Base-by-base conservation (phyloP, 1,140 invertebrate species). In the Sarcophaga bullata region DNA sequence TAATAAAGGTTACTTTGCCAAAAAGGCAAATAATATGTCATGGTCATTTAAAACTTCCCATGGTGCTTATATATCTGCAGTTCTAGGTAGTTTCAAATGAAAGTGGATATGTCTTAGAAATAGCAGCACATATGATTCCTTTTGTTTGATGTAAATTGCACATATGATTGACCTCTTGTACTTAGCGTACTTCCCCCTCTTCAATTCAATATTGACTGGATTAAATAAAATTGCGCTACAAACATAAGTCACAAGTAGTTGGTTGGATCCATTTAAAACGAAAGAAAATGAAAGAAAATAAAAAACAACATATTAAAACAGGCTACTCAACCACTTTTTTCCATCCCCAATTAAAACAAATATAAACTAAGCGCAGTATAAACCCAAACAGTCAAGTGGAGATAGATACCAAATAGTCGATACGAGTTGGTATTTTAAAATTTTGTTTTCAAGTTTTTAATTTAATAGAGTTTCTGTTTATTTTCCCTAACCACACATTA, bases 181-280 rank as follows among this genome's bases (percentile, higher is more conserved):
- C 19, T 8, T 19, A n/a, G 62, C 0, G 0, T 25, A 7, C 62
- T 68, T 68, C 62, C 62, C 17, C 8, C 17, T n/a, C 54, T 68
- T 68, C 7, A 68, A n/a, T 17, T n/a, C 19, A 68, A 68, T 68
- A 68, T 68, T 68, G 62, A 68, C 19, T 68, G 17, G 62, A 68
- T 68, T 68, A 37, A 37, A 37, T 68, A 9, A 68, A 68, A 68
- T 6, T 58, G 54, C 54, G n/a, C 17, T 10, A 9, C 17, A 68
- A 68, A 68, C 25, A 37, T 37, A 68, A 68, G 62, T 68, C 25
- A 37, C 25, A 19, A 68, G 62, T 68, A 68, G 62, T 68, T 68
- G 19, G 13, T 15, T 58, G 15, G 52, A 68, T 68, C 62, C 17
- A 19, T 68, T 68, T 68, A 37, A 37, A 37, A 37, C 25, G 25